Evolutionary conservation across 2,888 invertebrate species (phyloP).

Genomic region (Andricus quercusramuli): DNA sequence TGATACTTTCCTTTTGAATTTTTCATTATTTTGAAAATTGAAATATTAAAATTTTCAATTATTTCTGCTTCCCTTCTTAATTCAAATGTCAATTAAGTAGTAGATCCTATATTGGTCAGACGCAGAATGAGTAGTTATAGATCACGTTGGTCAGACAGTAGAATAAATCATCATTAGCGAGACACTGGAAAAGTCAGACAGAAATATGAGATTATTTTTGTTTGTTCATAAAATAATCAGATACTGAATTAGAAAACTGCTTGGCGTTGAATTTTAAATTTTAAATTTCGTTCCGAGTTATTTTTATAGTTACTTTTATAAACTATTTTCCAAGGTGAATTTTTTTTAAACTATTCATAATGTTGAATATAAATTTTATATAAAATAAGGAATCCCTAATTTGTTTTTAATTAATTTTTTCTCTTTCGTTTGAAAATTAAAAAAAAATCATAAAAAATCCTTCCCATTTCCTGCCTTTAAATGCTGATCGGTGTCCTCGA

Average conservation of each 20-base stretch:
- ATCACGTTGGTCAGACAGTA: not conserved
- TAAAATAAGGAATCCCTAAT: not conserved
- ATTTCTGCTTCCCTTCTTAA: no score
- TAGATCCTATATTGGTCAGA: not conserved
- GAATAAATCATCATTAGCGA: not conserved
- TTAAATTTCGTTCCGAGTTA: no score
- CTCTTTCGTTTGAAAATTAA: not conserved
- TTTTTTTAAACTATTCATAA: no score
- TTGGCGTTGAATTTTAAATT: no score
- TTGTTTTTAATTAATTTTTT: not conserved
- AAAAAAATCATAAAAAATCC: not conserved
- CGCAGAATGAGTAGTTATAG: not conserved
- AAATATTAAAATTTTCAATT: not conserved
- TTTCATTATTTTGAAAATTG: not conserved
- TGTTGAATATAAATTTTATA: no score
- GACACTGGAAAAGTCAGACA: not conserved
- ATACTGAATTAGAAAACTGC: no score
- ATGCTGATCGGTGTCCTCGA: conserved; percentile 49
- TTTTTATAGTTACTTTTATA: not conserved
- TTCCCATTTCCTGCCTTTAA: not conserved
- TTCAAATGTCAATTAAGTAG: conserved; percentile 15
- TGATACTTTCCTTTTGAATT: not conserved
- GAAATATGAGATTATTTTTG: not conserved
- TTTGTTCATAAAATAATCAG: no score
- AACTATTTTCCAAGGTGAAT: not conserved